Percentiles rank a stretch among this genome's conserved stretches.
Conservation (phyloP, 2,888 invertebrate genomes). For the Chamaedrilus cognettii region DNA sequence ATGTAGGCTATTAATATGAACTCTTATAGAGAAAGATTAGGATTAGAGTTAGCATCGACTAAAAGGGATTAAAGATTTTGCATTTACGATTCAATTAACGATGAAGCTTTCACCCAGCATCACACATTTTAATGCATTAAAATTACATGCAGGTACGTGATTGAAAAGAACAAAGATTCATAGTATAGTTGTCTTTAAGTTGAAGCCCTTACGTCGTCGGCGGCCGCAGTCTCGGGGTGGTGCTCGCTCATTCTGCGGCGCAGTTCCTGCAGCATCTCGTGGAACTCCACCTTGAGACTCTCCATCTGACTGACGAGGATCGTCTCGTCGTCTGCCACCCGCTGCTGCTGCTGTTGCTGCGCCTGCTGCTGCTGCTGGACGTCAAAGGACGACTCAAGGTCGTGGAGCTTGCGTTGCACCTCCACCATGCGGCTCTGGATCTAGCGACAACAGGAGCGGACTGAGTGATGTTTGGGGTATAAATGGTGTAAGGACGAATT, state of each 20-base stretch:
- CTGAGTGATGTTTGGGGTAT: neutral
- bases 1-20: too few relatives aligned
- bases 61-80: too few relatives aligned
- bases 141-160: too few relatives aligned
- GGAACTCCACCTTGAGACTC: slow-evolving; percentile 51
- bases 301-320: slow-evolving; percentile 44
- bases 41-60: too few relatives aligned
- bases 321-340: slow-evolving; percentile 43
- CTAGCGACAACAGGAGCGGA: slow-evolving; percentile 11
- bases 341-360: slow-evolving; percentile 40
- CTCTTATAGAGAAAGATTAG: too few relatives aligned
- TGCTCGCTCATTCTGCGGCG: slow-evolving; percentile 48
- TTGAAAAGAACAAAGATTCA: too few relatives aligned
- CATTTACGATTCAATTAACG: too few relatives aligned
- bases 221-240: slow-evolving; percentile 44
- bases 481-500: neutral
- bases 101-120: too few relatives aligned
- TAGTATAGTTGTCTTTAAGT: too few relatives aligned
- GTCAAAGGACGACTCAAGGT: slow-evolving; percentile 50
- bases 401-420: slow-evolving; percentile 53
- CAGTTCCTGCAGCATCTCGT: slow-evolving; percentile 50
- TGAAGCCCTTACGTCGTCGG: slow-evolving; percentile 43
- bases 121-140: too few relatives aligned
- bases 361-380: slow-evolving; percentile 40
- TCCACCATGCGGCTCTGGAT: slow-evolving; percentile 52